Evolutionary conservation across 2,888 invertebrate genomes (phyloP).

Genomic region (Pterobdella sp.): DNA sequence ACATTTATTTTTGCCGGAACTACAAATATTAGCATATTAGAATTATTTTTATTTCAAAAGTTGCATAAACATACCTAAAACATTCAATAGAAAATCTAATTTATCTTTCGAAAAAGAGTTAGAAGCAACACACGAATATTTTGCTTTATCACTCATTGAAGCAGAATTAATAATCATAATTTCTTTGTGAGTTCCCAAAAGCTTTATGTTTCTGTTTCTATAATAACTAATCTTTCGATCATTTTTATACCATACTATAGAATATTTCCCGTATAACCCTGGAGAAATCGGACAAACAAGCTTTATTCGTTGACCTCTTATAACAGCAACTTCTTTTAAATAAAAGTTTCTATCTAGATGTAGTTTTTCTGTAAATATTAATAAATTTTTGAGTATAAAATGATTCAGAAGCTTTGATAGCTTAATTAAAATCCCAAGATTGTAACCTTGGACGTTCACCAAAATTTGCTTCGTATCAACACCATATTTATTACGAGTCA

Average conservation of each 20-base stretch:
- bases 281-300: not conserved
- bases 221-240: not conserved
- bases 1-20: slow-evolving; percentile 52
- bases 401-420: no score
- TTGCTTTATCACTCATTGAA: not conserved
- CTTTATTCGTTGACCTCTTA: not conserved
- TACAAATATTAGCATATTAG: no score
- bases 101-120: not conserved
- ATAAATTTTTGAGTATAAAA: no score
- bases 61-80: slow-evolving; percentile 3
- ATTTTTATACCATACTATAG: not conserved
- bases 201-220: not conserved
- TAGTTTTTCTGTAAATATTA: not conserved
- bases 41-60: not conserved
- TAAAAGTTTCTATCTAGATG: not conserved
- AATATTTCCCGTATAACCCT: not conserved
- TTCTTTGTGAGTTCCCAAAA: not conserved
- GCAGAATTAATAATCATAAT: not conserved
- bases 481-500: not conserved
- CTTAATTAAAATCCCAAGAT: no score
- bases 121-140: not conserved
- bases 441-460: not conserved
- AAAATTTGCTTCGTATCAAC: not conserved
- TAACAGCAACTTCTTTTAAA: not conserved
- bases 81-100: not conserved